These are phyloP conservation scores for Megalops atlanticus DNA, from an alignment of 2,113 vertebrate species.

Conservation along the genomic window DNA sequence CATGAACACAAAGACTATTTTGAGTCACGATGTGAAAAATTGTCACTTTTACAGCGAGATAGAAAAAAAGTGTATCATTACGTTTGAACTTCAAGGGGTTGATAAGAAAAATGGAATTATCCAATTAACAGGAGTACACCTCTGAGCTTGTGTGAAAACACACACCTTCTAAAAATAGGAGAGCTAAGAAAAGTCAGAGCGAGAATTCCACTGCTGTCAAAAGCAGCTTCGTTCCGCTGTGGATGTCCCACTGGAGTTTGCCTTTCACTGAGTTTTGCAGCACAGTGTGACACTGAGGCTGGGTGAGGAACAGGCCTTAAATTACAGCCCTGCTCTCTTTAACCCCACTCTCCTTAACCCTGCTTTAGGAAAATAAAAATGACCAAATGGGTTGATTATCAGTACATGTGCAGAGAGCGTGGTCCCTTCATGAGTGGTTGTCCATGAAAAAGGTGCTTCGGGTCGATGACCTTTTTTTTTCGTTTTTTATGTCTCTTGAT, in stretches of 20 bases:
- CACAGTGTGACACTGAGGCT: not conserved
- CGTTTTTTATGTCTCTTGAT: not conserved
- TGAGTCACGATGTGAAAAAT: not conserved
- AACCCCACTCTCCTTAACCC: not conserved
- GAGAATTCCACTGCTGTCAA: not conserved
- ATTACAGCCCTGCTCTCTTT: not conserved
- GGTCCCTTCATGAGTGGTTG: not conserved
- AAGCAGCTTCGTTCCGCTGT: not conserved
- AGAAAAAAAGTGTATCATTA: slow-evolving; percentile 56
- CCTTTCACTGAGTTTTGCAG: not conserved
- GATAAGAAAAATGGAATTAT: slow-evolving; percentile 62
- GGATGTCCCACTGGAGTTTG: not conserved
- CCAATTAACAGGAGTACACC: slow-evolving; percentile 66
- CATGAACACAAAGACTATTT: not conserved
- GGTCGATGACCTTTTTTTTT: not conserved
- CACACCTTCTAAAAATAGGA: not conserved
- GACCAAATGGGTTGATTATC: not conserved
- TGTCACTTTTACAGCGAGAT: too few relatives aligned
- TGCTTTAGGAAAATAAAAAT: not conserved
- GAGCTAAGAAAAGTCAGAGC: not conserved
- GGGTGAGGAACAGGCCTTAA: not conserved
- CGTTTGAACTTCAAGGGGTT: slow-evolving; percentile 65
- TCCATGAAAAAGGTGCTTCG: not conserved
- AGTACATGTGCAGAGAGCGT: not conserved
- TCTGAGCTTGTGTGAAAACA: slow-evolving; percentile 52